Percentiles rank a stretch among this genome's conserved stretches.
phyloP scores from a whole-genome alignment of 2,797 vertebrate species.

The Hydrolagus colliei region DNA sequence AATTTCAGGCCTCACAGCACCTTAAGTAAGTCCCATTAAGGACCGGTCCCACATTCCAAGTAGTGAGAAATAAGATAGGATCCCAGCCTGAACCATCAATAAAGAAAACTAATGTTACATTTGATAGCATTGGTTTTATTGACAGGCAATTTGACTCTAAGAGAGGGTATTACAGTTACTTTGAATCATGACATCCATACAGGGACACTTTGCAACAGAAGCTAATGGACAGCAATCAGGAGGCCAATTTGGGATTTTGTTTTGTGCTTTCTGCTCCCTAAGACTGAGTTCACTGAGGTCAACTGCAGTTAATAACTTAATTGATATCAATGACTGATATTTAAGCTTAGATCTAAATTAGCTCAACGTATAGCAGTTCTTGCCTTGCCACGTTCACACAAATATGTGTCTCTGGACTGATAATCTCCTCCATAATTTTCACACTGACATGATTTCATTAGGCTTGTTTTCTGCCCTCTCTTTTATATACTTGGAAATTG shows the following conservation, averaged over 20 bases:
- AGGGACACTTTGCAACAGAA: neutral
- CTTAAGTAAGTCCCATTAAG: no score
- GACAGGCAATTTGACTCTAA: neutral
- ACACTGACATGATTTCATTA: neutral
- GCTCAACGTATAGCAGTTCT: neutral
- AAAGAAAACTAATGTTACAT: no score
- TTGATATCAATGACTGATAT: neutral
- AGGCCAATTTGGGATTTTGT: neutral
- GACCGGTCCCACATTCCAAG: no score
- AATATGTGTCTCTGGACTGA: neutral
- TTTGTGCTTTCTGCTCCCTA: neutral
- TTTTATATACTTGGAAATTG: neutral
- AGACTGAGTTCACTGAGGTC: neutral
- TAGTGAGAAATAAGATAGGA: no score
- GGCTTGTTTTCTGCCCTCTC: neutral
- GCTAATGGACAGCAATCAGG: neutral
- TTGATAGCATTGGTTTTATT: no score
- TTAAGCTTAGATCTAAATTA: neutral
- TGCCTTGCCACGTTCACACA: neutral
- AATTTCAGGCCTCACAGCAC: no score
- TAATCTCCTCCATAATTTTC: slow-evolving; percentile 1
- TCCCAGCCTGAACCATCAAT: no score
- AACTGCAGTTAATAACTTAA: neutral
- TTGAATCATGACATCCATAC: neutral
- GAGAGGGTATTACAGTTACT: neutral